Evolutionary conservation across 2,113 vertebrate genomes (phyloP), one percentile per base, ranked within the genome.

Genomic region (Camelus bactrianus): DNA sequence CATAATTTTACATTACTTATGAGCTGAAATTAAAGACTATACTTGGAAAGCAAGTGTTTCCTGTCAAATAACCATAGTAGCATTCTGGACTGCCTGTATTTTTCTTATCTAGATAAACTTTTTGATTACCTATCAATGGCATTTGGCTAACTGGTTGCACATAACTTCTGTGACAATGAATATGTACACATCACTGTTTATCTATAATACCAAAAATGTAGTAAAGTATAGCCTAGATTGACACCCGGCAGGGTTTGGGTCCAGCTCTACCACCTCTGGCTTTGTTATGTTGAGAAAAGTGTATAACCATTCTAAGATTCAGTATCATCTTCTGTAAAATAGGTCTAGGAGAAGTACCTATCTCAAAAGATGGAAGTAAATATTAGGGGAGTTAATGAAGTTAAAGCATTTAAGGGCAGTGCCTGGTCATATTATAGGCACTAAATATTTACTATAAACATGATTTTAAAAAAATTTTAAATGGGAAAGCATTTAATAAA

Each of bases 401-500:
- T 26, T 65, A 75, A 90, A 64, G n/a, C 0, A 64, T 50, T 77
- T 65, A 70, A 70, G 32, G n/a, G 65, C 9, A 93, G 13, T 79
- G 6, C 4, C 46, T 95, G 60, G 8, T 38, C 30, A 77, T 73
- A 69, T 64, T 69, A 83, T 50, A 62, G 77, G 26, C 26, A 91
- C 32, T 60, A 16, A 22, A 15, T 95, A 4, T 64, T 77, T 64
- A 48, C 11, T 82, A 4, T 87, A 88, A 28, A 19, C 83, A 60
- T 32, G 9, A 82, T 52, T 50, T 91, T 72, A 30, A 82, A 96
- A 93, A 92, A 93, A 92, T 65, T 94, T 24, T 83, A 10, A 60
- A 88, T 84, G 26, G 9, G 26, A 69, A 95, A 85, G 20, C 1
- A 90, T n/a, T 80, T 52, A 87, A 20, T 80, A 87, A 72, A 92